phyloP scores from a whole-genome alignment of 2,797 vertebrate species.

The Thalassophryne amazonica region DNA sequence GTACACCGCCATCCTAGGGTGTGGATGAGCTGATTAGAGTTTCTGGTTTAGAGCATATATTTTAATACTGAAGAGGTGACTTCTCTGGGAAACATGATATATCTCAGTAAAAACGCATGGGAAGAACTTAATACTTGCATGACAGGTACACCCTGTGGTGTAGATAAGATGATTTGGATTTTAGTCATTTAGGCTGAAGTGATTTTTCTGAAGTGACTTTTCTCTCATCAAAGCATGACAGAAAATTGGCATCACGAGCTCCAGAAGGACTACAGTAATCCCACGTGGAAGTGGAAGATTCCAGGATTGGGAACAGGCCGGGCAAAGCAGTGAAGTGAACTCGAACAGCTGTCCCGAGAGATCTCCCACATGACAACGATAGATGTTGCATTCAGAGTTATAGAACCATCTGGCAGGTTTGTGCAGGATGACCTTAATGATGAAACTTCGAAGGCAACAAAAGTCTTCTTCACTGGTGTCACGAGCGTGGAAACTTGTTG shows the following conservation, averaged over 20 bases:
- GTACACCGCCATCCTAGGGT: too few relatives aligned
- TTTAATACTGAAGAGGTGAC: too few relatives aligned
- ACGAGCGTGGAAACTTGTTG: too few relatives aligned
- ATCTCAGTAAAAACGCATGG: too few relatives aligned
- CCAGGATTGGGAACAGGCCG: background rate
- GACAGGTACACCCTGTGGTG: too few relatives aligned
- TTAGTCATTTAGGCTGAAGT: too few relatives aligned
- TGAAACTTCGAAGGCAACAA: background rate
- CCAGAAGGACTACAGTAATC: background rate
- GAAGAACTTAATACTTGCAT: too few relatives aligned
- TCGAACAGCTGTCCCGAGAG: constrained; percentile 34
- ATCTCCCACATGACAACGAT: constrained; percentile 22
- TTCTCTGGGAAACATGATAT: too few relatives aligned
- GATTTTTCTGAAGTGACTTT: background rate
- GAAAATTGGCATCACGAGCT: background rate
- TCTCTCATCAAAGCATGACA: background rate
- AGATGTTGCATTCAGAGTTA: constrained; percentile 12
- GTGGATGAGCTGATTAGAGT: too few relatives aligned
- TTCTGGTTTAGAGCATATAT: too few relatives aligned
- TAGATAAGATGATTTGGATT: too few relatives aligned
- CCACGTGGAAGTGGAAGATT: background rate
- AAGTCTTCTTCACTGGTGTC: too few relatives aligned
- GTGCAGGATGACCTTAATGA: background rate
- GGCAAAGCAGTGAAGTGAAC: constrained; percentile 22
- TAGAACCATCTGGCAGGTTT: constrained; percentile 29